These are phyloP conservation scores for Arbacia lixula DNA, from an alignment of 53 echinoderm and acorn worm genomes.

Conservation along the genomic window DNA sequence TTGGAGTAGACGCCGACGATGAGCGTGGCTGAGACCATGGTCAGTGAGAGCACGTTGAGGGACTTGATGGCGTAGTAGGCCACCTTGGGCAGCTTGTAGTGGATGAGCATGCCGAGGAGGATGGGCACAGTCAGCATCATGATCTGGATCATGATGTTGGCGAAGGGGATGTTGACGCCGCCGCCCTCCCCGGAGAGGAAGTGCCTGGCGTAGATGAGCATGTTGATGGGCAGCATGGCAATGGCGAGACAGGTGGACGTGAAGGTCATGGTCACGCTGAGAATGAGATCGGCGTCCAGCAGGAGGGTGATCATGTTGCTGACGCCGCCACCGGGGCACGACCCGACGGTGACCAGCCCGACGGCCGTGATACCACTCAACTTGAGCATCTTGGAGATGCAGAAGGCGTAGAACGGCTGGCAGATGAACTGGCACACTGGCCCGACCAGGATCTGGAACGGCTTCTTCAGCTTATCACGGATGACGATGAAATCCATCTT, in stretches of 20 bases:
- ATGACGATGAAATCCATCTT: constrained; percentile 83
- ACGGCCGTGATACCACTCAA: constrained; percentile 80
- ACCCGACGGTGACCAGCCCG: constrained; percentile 88
- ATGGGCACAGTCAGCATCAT: constrained; percentile 81
- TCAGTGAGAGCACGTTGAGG: constrained; percentile 75
- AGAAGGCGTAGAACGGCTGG: constrained; percentile 83
- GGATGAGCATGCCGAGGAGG: constrained; percentile 80
- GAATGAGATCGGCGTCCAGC: constrained; percentile 90
- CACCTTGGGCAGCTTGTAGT: constrained; percentile 80
- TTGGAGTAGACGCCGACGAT: constrained; percentile 82
- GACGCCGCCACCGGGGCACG: constrained; percentile 93
- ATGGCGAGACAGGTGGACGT: constrained; percentile 77
- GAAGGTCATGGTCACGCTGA: constrained; percentile 94
- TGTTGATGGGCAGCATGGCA: constrained; percentile 88
- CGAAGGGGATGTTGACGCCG: constrained; percentile 75
- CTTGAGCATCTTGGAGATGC: constrained; percentile 78
- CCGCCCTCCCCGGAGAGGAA: constrained; percentile 57
- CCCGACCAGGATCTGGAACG: constrained; percentile 82
- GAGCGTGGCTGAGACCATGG: constrained; percentile 70
- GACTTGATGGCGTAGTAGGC: constrained; percentile 81
- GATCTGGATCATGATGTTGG: constrained; percentile 85
- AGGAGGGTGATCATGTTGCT: constrained; percentile 96
- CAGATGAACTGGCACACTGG: constrained; percentile 91
- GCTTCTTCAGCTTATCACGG: constrained; percentile 74
- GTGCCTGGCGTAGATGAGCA: constrained; percentile 84